Conservation (phyloP, 35 echinoderm and acorn worm genomes). For the Chiridota heheva region DNA sequence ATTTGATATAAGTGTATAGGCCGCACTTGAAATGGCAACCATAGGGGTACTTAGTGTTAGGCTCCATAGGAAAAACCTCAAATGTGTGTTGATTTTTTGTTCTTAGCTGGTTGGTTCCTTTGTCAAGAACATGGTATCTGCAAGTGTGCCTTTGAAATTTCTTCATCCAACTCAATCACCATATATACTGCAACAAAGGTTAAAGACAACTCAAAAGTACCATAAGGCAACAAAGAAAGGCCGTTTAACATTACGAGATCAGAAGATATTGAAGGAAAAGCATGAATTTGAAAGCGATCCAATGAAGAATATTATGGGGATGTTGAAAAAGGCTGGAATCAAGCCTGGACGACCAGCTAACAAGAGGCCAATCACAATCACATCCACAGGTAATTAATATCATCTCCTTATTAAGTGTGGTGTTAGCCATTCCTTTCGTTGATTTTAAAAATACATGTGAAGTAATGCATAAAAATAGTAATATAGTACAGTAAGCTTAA, state of each 20-base stretch:
- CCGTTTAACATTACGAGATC: slow-evolving; percentile 49
- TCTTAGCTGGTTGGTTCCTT: too few relatives aligned
- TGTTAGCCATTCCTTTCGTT: neutral
- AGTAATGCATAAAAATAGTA: neutral
- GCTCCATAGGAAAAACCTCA: too few relatives aligned
- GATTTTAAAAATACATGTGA: neutral
- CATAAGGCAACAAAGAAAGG: slow-evolving; percentile 75
- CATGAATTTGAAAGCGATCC: slow-evolving; percentile 75
- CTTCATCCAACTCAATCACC: too few relatives aligned
- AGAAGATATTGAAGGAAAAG: slow-evolving; percentile 47
- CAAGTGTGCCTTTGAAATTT: too few relatives aligned
- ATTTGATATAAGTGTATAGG: too few relatives aligned
- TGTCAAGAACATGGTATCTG: too few relatives aligned
- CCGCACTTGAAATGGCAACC: too few relatives aligned
- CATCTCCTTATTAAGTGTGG: neutral
- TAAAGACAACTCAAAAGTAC: slow-evolving; percentile 57
- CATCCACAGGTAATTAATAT: slow-evolving; percentile 61
- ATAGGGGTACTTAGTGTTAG: too few relatives aligned
- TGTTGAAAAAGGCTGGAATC: slow-evolving; percentile 78
- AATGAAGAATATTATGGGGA: slow-evolving; percentile 44
- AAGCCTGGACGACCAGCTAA: slow-evolving; percentile 53
- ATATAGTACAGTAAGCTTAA: neutral
- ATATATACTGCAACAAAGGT: too few relatives aligned
- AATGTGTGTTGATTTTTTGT: too few relatives aligned
- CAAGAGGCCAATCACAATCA: slow-evolving; percentile 78